Conservation (phyloP, 2,113 vertebrate genomes). For the Cochlearius cochlearius region DNA sequence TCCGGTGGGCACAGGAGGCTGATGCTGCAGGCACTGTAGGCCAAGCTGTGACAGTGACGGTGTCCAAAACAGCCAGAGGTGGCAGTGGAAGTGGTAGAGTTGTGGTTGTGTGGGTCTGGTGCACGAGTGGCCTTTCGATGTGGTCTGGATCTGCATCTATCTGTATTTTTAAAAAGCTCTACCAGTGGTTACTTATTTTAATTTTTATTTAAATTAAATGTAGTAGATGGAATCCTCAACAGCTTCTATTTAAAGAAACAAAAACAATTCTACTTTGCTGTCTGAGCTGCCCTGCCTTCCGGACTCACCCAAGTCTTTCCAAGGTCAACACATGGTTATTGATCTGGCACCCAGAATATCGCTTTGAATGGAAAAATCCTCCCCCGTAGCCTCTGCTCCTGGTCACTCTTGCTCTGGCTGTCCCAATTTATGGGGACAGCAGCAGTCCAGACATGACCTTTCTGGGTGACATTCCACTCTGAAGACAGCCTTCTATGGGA, state of each 20-base stretch:
- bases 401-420: background rate
- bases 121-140: background rate
- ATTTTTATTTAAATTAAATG: background rate
- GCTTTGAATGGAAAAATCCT: background rate
- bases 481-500: background rate
- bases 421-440: background rate
- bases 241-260: conserved; percentile 20
- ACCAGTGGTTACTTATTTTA: background rate
- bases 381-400: background rate
- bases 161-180: background rate
- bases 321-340: background rate
- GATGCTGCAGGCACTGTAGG: fast-evolving
- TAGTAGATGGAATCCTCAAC: background rate
- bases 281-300: background rate
- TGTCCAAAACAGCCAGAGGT: background rate
- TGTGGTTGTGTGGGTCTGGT: background rate
- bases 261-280: background rate
- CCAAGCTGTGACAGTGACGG: background rate
- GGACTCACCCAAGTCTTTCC: background rate
- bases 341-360: conserved; percentile 17
- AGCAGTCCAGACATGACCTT: background rate
- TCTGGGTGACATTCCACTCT: background rate
- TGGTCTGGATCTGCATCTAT: background rate
- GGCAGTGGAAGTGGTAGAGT: background rate
- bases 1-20: fast-evolving